Conservation (phyloP, 2,888 invertebrate species). For the Drosophila antonietae region DNA sequence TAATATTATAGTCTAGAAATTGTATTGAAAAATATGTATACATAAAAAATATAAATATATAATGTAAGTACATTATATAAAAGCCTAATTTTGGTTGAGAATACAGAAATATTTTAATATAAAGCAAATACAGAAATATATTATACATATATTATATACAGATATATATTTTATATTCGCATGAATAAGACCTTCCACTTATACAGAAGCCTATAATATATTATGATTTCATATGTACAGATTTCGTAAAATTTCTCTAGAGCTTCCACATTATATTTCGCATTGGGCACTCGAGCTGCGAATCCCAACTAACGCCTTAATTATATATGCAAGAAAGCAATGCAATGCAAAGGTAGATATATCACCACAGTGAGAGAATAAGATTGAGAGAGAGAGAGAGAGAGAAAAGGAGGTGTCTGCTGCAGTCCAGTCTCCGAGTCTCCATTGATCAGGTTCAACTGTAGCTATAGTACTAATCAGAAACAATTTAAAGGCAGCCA, state of each 20-base stretch:
- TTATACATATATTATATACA: too few relatives aligned
- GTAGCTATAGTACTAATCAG: conserved; percentile 57
- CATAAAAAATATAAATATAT: too few relatives aligned
- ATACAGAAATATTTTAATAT: too few relatives aligned
- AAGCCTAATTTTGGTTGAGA: too few relatives aligned
- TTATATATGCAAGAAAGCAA: conserved; percentile 77
- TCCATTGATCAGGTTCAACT: conserved; percentile 32
- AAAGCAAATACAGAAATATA: too few relatives aligned
- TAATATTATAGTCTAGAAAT: too few relatives aligned
- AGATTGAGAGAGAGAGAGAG: conserved; percentile 10
- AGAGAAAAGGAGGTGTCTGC: neutral
- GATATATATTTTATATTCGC: too few relatives aligned
- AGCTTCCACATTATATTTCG: conserved; percentile 12
- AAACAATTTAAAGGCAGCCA: conserved; percentile 63
- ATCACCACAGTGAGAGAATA: conserved; percentile 61
- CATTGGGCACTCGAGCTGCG: conserved; percentile 39
- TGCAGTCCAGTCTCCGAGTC: neutral
- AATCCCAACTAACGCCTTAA: conserved; percentile 60
- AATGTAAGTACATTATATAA: too few relatives aligned
- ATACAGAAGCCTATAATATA: neutral
- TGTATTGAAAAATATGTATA: too few relatives aligned
- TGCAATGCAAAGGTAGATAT: conserved; percentile 73
- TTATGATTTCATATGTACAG: neutral
- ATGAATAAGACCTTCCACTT: too few relatives aligned
- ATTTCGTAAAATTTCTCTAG: neutral